Evolutionary conservation across 2,888 invertebrate species (phyloP), one percentile per base, ranked within the genome.

Genomic region (Caenorhabditis sulstoni): DNA sequence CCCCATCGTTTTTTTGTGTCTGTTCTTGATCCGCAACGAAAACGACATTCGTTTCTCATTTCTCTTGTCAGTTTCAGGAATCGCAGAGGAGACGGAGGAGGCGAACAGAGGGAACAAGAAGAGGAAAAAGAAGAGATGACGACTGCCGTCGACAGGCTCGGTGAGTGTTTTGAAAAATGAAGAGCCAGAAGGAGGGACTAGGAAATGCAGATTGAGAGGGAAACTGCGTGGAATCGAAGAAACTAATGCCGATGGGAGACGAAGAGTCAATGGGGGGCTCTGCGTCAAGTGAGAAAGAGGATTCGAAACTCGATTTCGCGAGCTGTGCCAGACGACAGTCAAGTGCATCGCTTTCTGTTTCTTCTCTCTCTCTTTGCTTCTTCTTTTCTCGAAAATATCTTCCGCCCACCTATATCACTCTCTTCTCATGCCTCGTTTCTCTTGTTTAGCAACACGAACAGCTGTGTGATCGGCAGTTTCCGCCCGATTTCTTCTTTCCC

Each of bases 361-460:
- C 47, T n/a, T 47, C 9, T 47, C 18, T 9, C 47, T 47, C 18
- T 18, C 18, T 47, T 57, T 55, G 16, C 3, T 37, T 55, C 8
- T 16, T n/a, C 37, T 35, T 39, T 22, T 41, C 23, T 59, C 39
- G 47, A 58, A 57, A 73, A 73, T 73, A 57, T 49, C 41, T 57
- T 71, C 67, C 74, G 66, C 67, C 70, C 62, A 59, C 61, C 71
- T 57, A 39, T 68, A 39, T 68, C 16, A 22, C 41, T 52, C n/a
- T n/a, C n/a, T 44, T 52, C 45, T 45, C 70, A 53, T 55, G 41
- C 37, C 57, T 39, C 57, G 35, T 35, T 44, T 53, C 50, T 68
- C 61, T 59, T 79, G 64, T 79, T 68, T 68, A 73, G 73, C 61
- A 67, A 64, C 79, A 71, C 68, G 61, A 66, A 66, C 71, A 71